Base-by-base conservation (phyloP, 2,113 vertebrate genomes). In the Canis aureus region DNA sequence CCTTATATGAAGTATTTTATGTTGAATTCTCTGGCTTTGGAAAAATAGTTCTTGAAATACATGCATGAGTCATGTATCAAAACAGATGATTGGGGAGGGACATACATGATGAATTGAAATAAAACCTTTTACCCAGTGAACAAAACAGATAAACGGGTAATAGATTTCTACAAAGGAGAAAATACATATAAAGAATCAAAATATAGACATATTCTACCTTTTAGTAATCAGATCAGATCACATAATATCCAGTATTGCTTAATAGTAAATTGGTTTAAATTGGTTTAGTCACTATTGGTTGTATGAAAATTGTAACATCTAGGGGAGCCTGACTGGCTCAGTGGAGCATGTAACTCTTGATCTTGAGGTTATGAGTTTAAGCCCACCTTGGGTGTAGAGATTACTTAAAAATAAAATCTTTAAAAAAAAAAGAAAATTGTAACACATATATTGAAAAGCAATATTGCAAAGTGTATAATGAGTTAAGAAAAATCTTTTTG, bases 21-120 rank as follows among this genome's bases (percentile, higher is more conserved):
- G n/a, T 49, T 86, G 71, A 96, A 71, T 91, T 95, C 2, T 95
- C 93, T 96, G 49, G 1, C 25, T 94, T 95, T 67, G 43, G 55
- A 89, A 97, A 91, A 94, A 86, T 51, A 96, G 82, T 79, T 73
- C 67, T 66, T 94, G 35, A 96, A 81, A 83, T 87, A 78, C 80
- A 55, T 84, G 62, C 15, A 60, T 85, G 38, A 78, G 13, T 51
- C 11, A 38, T 76, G 25, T 32, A 69, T 90, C 19, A 73, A 94
- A 89, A 91, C 9, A 96, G 49, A 74, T 35, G 51, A 62, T 32
- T 91, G n/a, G 20, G 5, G n/a, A 23, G 22, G 49, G 29, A 15
- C 32, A 82, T 32, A 73, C 4, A 23, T 83, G 35, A 76, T 69
- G 35, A 51, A 83, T 57, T 90, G 35, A 80, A 90, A 17, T 88